Base-by-base conservation (phyloP, 2,888 invertebrate species). In the Nomada fabriciana region DNA sequence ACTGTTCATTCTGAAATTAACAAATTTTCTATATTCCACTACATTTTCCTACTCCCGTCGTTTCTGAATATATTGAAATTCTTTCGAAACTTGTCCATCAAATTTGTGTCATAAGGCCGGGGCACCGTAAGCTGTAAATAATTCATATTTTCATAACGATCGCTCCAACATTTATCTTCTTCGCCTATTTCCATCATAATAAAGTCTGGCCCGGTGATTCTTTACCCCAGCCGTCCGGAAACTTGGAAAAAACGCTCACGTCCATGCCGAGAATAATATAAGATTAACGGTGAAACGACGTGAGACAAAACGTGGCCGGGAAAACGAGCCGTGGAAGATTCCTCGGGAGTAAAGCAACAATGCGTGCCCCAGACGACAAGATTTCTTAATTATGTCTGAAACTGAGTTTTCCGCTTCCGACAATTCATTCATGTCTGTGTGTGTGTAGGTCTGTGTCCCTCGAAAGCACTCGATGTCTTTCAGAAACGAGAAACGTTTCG, bases 301-400 rank as follows among this genome's bases (percentile, higher is more conserved):
- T 59, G 78, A 71, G 72, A 77, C 75, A 76, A 80, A 79, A 79
- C 71, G 86, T 60, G 72, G 70, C 47, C 20, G 47, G 83, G 63
- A 76, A 74, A 80, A 72, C 76, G 72, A 77, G 42, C 42, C 47
- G 63, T 36, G 65, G 75, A 72, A 71, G 69, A 81, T 80, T 80
- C 73, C 73, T 80, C 53, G 47, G 25, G 61, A 20, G 61, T 69
- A 61, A 82, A 78, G 69, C 68, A 81, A 81, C 69, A 64, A 63
- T 72, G 65, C 55, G 61, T 64, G 73, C 69, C 53, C 47, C 69
- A 55, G 25, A 59, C 50, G 67, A 73, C 65, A 63, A 73, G 83
- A 83, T 80, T 80, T 73, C 80, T 79, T 80, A 80, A 80, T 80
- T 80, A 79, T 63, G 64, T 23, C 23, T 20, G 72, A 59, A 73